A percentile compares a stretch with the other conserved stretches of the same genome.
Evolutionary conservation across 2,797 vertebrate species (phyloP).

Genomic region (Champsocephalus esox): DNA sequence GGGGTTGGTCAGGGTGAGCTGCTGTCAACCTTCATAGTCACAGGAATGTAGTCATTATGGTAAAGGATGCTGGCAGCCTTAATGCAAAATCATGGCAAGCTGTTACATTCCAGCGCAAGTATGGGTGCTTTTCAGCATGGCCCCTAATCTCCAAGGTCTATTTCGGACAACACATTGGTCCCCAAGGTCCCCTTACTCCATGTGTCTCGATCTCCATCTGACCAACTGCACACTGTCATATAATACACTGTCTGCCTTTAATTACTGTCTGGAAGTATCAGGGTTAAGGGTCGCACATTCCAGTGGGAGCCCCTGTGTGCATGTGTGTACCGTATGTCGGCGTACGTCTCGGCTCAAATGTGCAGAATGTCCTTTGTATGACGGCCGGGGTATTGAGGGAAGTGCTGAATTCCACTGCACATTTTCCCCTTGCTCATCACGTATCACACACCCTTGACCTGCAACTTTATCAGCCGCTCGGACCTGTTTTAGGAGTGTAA

Average conservation of each 20-base stretch:
- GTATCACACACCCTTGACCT: slow-evolving; percentile 49
- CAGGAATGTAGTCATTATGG: slow-evolving; percentile 67
- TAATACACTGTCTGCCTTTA: slow-evolving; percentile 80
- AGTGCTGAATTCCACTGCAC: slow-evolving; percentile 60
- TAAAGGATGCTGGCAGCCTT: slow-evolving; percentile 62
- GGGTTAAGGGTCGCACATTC: slow-evolving; percentile 76
- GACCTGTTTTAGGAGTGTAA: slow-evolving; percentile 63
- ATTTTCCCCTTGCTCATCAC: slow-evolving; percentile 56
- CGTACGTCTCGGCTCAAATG: slow-evolving; percentile 19
- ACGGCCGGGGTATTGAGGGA: slow-evolving; percentile 44
- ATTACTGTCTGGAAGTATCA: slow-evolving; percentile 78
- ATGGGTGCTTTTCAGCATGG: slow-evolving; percentile 54
- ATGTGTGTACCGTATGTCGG: slow-evolving; percentile 44
- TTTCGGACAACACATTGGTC: slow-evolving; percentile 72
- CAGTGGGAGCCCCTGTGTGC: slow-evolving; percentile 55
- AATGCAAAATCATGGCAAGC: slow-evolving; percentile 68
- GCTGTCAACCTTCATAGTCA: slow-evolving; percentile 62
- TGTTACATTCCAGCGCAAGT: slow-evolving; percentile 73
- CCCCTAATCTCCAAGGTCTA: slow-evolving; percentile 68
- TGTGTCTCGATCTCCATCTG: slow-evolving; percentile 64
- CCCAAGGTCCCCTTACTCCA: slow-evolving; percentile 56
- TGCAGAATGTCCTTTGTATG: slow-evolving; percentile 52
- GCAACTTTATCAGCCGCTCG: slow-evolving; percentile 20
- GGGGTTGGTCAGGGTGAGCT: slow-evolving; percentile 33
- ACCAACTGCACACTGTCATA: slow-evolving; percentile 76